Percentiles rank a stretch among this genome's conserved stretches.
phyloP scores from a whole-genome alignment of 2,113 vertebrate species.

The Motacilla alba region DNA sequence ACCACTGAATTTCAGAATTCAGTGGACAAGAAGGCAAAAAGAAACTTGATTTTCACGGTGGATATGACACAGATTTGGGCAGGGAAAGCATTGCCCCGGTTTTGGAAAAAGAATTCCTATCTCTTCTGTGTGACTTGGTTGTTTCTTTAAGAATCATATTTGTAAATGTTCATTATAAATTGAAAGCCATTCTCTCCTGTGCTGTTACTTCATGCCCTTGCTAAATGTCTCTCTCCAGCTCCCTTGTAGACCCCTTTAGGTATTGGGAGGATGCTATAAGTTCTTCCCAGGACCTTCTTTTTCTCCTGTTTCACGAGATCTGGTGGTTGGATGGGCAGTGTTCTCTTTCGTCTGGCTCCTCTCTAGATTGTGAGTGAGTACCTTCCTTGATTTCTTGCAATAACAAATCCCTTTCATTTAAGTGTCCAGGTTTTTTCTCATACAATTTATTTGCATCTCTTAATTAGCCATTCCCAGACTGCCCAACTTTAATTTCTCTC shows the following conservation, averaged over 20 bases:
- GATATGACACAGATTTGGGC: background rate
- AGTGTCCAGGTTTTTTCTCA: background rate
- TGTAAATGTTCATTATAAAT: background rate
- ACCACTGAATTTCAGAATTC: background rate
- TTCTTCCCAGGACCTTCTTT: background rate
- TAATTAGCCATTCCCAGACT: background rate
- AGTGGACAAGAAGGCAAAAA: background rate
- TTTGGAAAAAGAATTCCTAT: background rate
- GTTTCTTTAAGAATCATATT: background rate
- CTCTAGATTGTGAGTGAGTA: background rate
- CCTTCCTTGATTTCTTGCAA: background rate
- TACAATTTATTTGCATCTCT: background rate
- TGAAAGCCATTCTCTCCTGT: background rate
- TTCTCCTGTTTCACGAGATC: background rate
- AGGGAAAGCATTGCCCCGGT: rapidly evolving
- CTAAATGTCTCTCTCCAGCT: background rate
- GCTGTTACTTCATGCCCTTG: background rate
- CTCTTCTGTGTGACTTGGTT: background rate
- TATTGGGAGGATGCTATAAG: background rate
- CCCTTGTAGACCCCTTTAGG: background rate
- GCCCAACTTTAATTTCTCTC: background rate
- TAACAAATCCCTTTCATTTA: background rate
- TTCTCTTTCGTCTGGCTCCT: background rate
- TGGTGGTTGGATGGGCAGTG: background rate
- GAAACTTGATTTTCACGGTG: background rate